A percentile compares a stretch with the other conserved stretches of the same genome.
These are phyloP conservation scores for Chironomus riparius DNA, from an alignment of 2,888 invertebrate species.

Conservation along the genomic window DNA sequence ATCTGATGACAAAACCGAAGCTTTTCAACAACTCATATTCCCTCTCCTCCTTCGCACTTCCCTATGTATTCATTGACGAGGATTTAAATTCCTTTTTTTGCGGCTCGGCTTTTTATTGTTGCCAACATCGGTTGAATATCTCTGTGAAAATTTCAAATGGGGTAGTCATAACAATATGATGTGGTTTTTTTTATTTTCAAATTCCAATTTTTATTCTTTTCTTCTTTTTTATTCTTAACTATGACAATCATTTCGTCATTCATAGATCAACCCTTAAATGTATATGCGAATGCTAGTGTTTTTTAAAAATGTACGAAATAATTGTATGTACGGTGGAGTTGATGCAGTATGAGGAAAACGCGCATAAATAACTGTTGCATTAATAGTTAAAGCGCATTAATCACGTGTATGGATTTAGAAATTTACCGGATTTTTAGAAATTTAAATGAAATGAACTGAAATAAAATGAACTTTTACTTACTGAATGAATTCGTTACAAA, in stretches of 20 bases:
- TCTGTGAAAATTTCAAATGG: background rate
- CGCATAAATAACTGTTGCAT: background rate
- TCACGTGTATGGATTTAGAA: background rate
- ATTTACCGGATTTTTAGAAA: background rate
- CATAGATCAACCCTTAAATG: background rate
- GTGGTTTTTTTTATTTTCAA: background rate
- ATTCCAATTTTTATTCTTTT: background rate
- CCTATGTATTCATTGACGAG: background rate
- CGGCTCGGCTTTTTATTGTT: slow-evolving; percentile 19
- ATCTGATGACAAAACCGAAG: slow-evolving; percentile 23
- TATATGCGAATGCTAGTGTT: background rate
- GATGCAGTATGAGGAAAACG: background rate
- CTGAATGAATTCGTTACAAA: background rate
- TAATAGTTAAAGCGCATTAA: background rate
- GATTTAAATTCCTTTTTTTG: slow-evolving; percentile 21
- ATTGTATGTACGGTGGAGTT: background rate
- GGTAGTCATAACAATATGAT: background rate
- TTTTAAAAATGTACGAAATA: background rate
- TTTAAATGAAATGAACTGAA: background rate
- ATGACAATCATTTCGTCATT: background rate
- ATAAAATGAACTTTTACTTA: too few species aligned
- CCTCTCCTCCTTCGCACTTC: background rate
- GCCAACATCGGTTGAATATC: background rate
- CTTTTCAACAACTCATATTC: slow-evolving; percentile 4
- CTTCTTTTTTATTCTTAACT: too few species aligned